Conservation (phyloP, 2,888 invertebrate genomes). For the Calliphora vomitoria region DNA sequence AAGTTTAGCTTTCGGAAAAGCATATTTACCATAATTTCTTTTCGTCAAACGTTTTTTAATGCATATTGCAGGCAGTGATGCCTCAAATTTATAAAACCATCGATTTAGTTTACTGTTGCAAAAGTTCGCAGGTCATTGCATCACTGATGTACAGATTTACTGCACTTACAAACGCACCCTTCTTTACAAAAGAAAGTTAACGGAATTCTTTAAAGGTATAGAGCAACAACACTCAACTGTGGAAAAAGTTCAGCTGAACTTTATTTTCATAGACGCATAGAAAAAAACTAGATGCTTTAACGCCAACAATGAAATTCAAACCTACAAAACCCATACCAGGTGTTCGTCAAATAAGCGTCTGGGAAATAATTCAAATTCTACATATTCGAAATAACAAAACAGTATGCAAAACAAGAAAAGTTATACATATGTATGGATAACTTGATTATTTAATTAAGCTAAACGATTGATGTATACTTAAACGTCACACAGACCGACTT, state of each 20-base stretch:
- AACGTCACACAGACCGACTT: constrained; percentile 52
- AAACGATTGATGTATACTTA: constrained; percentile 51
- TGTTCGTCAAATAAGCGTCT: constrained; percentile 60
- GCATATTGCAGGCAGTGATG: too few species aligned
- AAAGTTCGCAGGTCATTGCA: too few species aligned
- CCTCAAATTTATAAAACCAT: too few species aligned
- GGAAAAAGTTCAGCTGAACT: background rate
- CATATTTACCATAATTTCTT: too few species aligned
- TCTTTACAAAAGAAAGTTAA: too few species aligned
- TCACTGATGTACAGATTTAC: too few species aligned
- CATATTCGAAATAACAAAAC: background rate
- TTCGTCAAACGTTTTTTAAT: too few species aligned
- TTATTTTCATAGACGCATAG: constrained; percentile 48
- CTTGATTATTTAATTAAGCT: constrained; percentile 50
- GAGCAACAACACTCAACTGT: too few species aligned
- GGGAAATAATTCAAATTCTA: constrained; percentile 52
- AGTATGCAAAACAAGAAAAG: constrained; percentile 76
- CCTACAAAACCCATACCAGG: constrained; percentile 11
- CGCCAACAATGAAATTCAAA: background rate
- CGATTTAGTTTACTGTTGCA: too few species aligned
- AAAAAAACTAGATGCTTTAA: constrained; percentile 56
- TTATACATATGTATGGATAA: background rate
- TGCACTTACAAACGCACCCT: too few species aligned
- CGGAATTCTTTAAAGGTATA: too few species aligned
- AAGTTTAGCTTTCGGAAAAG: too few species aligned